Conservation (phyloP, 1,140 invertebrate genomes). For the Reticulitermes speratus region DNA sequence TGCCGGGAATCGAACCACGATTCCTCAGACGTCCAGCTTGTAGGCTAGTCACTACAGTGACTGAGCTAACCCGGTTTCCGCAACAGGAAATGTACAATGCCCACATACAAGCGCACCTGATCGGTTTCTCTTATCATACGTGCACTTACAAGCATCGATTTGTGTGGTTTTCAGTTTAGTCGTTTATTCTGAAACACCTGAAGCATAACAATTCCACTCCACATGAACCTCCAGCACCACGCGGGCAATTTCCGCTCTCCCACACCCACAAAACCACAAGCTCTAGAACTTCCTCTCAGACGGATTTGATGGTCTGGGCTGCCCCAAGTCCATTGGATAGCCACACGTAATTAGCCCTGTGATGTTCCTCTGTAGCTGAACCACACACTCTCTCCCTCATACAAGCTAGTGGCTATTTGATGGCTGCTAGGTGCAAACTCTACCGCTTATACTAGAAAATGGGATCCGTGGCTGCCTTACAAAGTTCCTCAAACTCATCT, state of each 20-base stretch:
- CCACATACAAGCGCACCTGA: no score
- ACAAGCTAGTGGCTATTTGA: slow-evolving; percentile 11
- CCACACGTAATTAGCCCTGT: slow-evolving; percentile 14
- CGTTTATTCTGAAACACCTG: not conserved
- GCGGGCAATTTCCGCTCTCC: not conserved
- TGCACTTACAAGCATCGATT: no score
- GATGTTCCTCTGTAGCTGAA: not conserved
- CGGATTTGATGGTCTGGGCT: slow-evolving; percentile 6
- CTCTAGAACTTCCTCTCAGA: slow-evolving; percentile 4
- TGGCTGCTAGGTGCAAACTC: slow-evolving; percentile 16
- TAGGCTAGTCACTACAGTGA: no score
- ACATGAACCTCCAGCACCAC: not conserved
- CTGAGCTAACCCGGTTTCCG: no score
- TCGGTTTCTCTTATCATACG: no score
- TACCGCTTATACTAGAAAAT: not conserved
- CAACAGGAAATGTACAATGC: no score
- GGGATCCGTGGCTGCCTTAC: not conserved
- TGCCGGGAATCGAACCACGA: no score
- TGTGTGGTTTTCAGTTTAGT: no score
- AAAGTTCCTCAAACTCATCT: slow-evolving; percentile 9
- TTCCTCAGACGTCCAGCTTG: no score
- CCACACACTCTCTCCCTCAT: not conserved
- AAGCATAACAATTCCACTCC: not conserved
- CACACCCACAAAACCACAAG: not conserved
- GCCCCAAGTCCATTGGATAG: slow-evolving; percentile 8